Evolutionary conservation across 2,888 invertebrate genomes (phyloP), one percentile per base, ranked within the genome.

Genomic region (Villa cingulata): DNA sequence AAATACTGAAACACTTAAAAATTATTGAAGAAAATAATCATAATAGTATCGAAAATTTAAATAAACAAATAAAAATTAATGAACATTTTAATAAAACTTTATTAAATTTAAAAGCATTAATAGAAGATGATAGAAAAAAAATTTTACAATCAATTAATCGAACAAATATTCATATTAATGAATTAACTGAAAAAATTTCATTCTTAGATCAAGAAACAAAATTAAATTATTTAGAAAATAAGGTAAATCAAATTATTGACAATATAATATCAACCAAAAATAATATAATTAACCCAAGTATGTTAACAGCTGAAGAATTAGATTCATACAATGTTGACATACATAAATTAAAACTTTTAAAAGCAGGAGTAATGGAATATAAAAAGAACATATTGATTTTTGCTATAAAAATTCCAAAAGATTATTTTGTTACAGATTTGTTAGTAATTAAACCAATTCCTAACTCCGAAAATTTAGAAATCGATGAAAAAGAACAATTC

Each of bases 241-340:
- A 19, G 45, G 43, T 48, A 16, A 48, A 48, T 23, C 45, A 50
- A 50, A 45, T 48, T 37, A 15, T 45, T 1, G 37, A 48, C 10
- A 45, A 43, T 12, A 37, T 48, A 7, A 27, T 44, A 37, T 40
- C 45, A 48, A 41, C 38, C 2, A 42, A 29, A 39, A 48, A 48
- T 2, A 45, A 50, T 29, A 7, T 50, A 23, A 42, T 48, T 36
- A 45, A 50, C 29, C 45, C 50, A 16, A 50, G 45, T 45, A 48
- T 50, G 45, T 20, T 34, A 39, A 50, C 48, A 17, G 18, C 42
- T 37, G 42, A 51, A 40, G 39, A 48, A 23, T 42, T 39, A 40
- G 43, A 48, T 4, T 17, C 10, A 27, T 48, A 48, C 39, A 38
- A 50, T 16, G 20, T 44, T 19, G 40, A 46, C 37, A 32, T 50